Conservation (phyloP, 2,888 invertebrate species). For the Heteropelma amictum region DNA sequence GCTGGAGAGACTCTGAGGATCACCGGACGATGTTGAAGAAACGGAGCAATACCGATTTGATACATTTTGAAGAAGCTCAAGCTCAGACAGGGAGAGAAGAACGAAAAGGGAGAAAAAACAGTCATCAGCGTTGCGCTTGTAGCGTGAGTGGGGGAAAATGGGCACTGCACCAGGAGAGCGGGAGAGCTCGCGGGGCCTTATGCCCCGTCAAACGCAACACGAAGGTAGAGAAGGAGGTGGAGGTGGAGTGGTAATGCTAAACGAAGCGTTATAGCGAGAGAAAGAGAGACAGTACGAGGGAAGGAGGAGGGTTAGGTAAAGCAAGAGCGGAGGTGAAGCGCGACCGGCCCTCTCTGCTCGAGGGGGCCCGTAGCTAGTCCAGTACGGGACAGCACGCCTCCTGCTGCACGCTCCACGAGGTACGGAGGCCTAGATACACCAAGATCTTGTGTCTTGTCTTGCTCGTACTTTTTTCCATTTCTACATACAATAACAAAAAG, state of each 20-base stretch:
- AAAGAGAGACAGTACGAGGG: constrained; percentile 53
- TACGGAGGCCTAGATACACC: constrained; percentile 66
- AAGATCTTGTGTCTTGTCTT: constrained; percentile 46
- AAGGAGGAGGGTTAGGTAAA: constrained; percentile 68
- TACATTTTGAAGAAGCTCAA: too few relatives aligned
- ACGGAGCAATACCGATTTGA: constrained; percentile 10
- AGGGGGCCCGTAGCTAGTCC: constrained; percentile 76
- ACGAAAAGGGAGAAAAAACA: constrained; percentile 43
- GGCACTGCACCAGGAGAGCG: constrained; percentile 52
- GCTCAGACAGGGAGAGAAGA: constrained; percentile 7
- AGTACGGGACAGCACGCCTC: constrained; percentile 78
- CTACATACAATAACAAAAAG: background rate
- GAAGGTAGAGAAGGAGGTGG: constrained; percentile 57
- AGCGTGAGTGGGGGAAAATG: constrained; percentile 27
- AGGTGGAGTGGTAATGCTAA: constrained; percentile 56
- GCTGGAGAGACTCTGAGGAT: too few relatives aligned
- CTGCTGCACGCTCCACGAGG: constrained; percentile 77
- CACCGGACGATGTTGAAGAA: constrained; percentile 7
- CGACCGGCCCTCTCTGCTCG: constrained; percentile 76
- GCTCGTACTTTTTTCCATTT: constrained; percentile 12
- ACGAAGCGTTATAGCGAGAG: constrained; percentile 47
- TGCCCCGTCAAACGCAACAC: constrained; percentile 54
- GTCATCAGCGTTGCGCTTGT: constrained; percentile 27
- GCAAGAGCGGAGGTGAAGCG: constrained; percentile 73
- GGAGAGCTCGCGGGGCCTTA: constrained; percentile 56